Percentiles rank a stretch among this genome's conserved stretches.
phyloP scores from a whole-genome alignment of 2,888 invertebrate genomes.

The Hymenopus coronatus region DNA sequence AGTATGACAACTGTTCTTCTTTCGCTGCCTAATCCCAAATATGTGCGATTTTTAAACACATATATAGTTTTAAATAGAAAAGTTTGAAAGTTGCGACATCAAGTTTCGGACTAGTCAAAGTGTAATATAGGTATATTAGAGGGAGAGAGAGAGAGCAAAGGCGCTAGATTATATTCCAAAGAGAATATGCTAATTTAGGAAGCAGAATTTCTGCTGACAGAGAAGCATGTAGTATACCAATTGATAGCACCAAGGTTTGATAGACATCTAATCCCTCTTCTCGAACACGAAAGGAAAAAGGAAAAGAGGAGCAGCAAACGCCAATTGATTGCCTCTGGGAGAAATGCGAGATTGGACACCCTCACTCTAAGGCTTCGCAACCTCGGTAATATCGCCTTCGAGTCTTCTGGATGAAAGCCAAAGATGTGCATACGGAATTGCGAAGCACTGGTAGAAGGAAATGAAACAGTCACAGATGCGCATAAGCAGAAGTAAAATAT shows the following conservation, averaged over 20 bases:
- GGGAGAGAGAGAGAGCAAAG: no score
- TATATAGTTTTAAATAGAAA: no score
- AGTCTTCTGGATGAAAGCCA: background rate
- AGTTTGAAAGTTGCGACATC: no score
- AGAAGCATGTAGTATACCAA: background rate
- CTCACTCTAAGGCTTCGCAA: background rate
- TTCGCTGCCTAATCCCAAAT: no score
- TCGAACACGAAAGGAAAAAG: background rate
- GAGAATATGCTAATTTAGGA: background rate
- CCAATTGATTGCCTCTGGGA: background rate
- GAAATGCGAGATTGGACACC: background rate
- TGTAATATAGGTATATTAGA: no score
- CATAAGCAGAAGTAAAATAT: background rate
- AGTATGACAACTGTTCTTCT: no score
- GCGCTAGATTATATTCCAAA: no score
- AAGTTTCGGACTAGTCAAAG: no score
- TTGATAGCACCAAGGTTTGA: background rate
- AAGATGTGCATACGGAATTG: background rate
- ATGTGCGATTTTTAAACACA: no score
- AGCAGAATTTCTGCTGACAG: background rate
- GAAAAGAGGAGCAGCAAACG: background rate
- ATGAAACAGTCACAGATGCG: background rate
- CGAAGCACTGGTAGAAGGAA: background rate
- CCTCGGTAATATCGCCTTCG: background rate
- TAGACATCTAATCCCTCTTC: background rate